These are phyloP conservation scores for Drosophila hamatofila DNA, from an alignment of 2,888 invertebrate genomes.

Conservation along the genomic window DNA sequence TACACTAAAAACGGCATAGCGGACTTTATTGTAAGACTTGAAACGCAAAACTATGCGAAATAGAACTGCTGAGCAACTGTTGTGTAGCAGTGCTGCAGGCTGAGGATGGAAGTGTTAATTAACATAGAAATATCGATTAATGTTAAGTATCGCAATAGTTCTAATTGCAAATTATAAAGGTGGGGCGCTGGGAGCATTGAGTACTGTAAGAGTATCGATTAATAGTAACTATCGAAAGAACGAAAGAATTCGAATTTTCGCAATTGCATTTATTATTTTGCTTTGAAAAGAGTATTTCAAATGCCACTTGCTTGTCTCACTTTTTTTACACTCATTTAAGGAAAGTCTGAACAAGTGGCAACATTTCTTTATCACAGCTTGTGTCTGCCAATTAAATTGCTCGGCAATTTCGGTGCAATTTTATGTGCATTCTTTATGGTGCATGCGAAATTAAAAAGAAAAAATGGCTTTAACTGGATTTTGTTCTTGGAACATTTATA, in stretches of 20 bases:
- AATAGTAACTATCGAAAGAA: neutral
- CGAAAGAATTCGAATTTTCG: neutral
- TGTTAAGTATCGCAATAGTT: neutral
- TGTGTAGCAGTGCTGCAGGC: neutral
- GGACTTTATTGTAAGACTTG: neutral
- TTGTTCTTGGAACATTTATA: conserved; percentile 50
- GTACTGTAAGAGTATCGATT: neutral
- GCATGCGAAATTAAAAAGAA: conserved; percentile 58
- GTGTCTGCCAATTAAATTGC: conserved; percentile 50
- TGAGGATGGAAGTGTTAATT: neutral
- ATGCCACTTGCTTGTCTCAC: neutral
- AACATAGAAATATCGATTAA: neutral
- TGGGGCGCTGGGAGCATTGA: neutral
- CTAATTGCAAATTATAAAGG: neutral
- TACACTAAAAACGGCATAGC: conserved; percentile 27
- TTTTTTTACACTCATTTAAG: neutral
- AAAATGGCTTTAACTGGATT: conserved; percentile 40
- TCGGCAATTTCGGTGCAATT: conserved; percentile 38
- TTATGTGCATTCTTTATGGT: conserved; percentile 46
- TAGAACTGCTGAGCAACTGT: neutral
- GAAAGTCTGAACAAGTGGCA: conserved; percentile 11
- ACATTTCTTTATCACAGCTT: conserved; percentile 30
- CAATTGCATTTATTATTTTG: neutral
- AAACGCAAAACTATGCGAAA: neutral
- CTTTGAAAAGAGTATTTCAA: conserved; percentile 14